Conservation (phyloP, 2,113 vertebrate species). For the Recurvirostra avosetta region DNA sequence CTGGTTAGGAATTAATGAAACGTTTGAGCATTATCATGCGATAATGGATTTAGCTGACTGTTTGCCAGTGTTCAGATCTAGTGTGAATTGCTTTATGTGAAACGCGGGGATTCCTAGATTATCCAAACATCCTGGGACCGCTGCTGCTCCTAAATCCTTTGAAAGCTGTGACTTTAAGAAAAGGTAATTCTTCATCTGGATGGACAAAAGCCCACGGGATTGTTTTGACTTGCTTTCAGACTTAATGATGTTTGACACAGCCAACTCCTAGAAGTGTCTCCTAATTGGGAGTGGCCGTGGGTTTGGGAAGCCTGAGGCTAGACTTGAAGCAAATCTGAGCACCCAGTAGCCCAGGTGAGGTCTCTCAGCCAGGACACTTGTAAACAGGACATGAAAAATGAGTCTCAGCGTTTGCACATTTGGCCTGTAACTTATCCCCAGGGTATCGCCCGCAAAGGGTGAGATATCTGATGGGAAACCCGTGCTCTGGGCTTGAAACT, state of each 20-base stretch:
- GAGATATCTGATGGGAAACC: slow-evolving; percentile 15
- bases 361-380: background rate
- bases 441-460: background rate
- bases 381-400: slow-evolving; percentile 27
- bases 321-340: background rate
- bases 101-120: background rate
- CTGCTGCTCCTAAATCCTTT: background rate
- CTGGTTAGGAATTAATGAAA: slow-evolving; percentile 64
- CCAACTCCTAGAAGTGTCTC: background rate
- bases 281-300: background rate
- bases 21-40: slow-evolving; percentile 49
- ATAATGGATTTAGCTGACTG: slow-evolving; percentile 56
- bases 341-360: background rate
- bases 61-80: slow-evolving; percentile 39
- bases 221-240: slow-evolving; percentile 28
- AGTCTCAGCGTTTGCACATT: background rate
- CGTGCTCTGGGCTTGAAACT: background rate
- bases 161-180: background rate
- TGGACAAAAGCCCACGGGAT: background rate
- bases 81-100: background rate
- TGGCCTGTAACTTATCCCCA: background rate
- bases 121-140: background rate
- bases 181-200: background rate
- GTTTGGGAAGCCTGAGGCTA: slow-evolving; percentile 1
- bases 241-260: background rate